Evolutionary conservation across 2,797 vertebrate genomes (phyloP).

Genomic region (Smutsia gigantea): DNA sequence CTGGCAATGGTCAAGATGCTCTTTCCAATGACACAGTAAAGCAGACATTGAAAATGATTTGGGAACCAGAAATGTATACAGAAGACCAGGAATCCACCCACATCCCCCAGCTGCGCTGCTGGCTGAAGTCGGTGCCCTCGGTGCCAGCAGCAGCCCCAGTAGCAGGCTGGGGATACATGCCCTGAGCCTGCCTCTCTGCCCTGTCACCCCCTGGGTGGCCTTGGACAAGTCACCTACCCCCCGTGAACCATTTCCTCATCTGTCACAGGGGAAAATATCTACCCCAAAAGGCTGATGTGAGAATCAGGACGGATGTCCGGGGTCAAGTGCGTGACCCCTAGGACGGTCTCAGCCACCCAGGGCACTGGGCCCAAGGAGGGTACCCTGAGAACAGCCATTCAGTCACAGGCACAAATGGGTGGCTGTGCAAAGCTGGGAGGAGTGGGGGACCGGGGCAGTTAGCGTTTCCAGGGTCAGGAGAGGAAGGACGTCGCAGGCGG

Average conservation of each 20-base stretch:
- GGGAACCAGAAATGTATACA: not conserved
- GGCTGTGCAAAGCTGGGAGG: not conserved
- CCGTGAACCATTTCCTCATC: not conserved
- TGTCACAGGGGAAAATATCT: not conserved
- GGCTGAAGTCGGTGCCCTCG: not conserved
- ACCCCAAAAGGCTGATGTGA: not conserved
- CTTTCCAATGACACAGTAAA: not conserved
- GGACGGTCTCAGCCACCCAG: not conserved
- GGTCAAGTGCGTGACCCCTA: not conserved
- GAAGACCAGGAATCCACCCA: not conserved
- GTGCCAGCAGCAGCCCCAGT: accelerated
- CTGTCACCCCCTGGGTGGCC: not conserved
- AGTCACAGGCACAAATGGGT: accelerated
- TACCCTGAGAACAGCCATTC: not conserved
- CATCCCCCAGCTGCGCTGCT: accelerated
- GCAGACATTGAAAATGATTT: not conserved
- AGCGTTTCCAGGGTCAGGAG: not conserved
- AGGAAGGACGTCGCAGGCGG: not conserved
- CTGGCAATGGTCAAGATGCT: not conserved
- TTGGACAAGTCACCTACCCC: not conserved
- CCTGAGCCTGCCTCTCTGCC: not conserved
- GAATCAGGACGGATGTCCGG: not conserved
- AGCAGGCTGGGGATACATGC: not conserved
- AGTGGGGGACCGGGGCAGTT: not conserved
- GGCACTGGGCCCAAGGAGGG: no score